Evolutionary conservation across 2,888 invertebrate genomes (phyloP).

Genomic region (Acheta domesticus): DNA sequence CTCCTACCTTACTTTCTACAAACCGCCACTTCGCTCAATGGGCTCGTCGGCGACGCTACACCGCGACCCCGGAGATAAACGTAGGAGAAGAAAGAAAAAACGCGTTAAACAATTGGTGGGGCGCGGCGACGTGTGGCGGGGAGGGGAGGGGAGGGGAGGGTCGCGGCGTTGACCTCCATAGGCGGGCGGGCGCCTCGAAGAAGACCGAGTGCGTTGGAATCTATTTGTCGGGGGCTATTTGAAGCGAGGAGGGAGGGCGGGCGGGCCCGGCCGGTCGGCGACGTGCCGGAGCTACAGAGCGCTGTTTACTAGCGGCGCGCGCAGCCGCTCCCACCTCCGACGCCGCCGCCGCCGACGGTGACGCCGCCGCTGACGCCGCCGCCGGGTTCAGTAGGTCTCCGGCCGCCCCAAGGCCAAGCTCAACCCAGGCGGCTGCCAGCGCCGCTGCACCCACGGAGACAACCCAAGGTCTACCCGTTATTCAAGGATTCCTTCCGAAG

Average conservation of each 20-base stretch:
- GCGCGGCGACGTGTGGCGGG: no score
- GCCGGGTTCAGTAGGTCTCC: constrained; percentile 3
- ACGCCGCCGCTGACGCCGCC: neutral
- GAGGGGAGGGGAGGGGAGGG: no score
- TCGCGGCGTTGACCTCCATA: neutral
- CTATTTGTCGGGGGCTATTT: neutral
- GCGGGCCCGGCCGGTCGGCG: neutral
- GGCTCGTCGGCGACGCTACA: neutral
- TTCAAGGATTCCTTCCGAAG: no score
- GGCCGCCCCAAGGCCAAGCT: neutral
- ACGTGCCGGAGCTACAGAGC: neutral
- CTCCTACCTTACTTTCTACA: constrained; percentile 3
- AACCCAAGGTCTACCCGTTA: no score
- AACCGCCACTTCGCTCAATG: neutral
- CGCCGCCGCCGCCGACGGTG: neutral
- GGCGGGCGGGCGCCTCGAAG: neutral
- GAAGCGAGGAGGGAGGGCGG: neutral
- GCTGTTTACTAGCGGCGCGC: neutral
- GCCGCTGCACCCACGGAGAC: neutral
- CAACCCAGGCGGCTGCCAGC: neutral
- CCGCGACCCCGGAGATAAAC: neutral
- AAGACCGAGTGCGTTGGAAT: neutral
- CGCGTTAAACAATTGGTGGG: no score
- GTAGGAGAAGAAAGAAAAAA: no score
- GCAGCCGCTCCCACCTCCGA: neutral